Evolutionary conservation across 2,888 invertebrate genomes (phyloP).

Genomic region (Trisateles emortualis): DNA sequence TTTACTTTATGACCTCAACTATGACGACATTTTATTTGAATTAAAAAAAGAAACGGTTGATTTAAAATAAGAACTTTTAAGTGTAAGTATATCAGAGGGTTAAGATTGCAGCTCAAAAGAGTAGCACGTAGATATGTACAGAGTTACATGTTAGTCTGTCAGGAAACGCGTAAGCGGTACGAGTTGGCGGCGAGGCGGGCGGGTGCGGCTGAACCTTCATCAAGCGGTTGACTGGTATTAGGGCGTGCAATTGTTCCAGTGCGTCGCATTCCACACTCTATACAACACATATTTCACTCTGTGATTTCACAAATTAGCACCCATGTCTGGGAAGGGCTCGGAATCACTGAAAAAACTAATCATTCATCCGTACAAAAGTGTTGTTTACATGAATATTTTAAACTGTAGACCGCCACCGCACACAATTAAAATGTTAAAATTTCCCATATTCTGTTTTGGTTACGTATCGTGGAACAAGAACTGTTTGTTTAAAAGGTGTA

Average conservation of each 20-base stretch:
- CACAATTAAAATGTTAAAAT: conserved; percentile 59
- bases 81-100: neutral
- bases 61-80: too few relatives aligned
- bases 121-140: conserved; percentile 33
- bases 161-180: conserved; percentile 50
- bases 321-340: conserved; percentile 58
- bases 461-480: conserved; percentile 68
- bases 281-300: conserved; percentile 76
- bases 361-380: conserved; percentile 35
- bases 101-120: conserved; percentile 1
- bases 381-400: conserved; percentile 41
- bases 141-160: conserved; percentile 51
- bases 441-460: conserved; percentile 58
- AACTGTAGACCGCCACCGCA: conserved; percentile 16
- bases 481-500: conserved; percentile 78
- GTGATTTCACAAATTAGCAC: conserved; percentile 82
- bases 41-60: too few relatives aligned
- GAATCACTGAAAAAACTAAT: conserved; percentile 49
- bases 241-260: conserved; percentile 80
- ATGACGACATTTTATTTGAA: too few relatives aligned
- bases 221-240: conserved; percentile 86
- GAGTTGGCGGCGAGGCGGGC: conserved; percentile 35
- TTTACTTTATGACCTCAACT: too few relatives aligned
- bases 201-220: conserved; percentile 76
- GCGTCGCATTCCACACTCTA: conserved; percentile 76